Base-by-base conservation (phyloP, 2,888 invertebrate genomes). In the Drosophila pseudotalamancana region DNA sequence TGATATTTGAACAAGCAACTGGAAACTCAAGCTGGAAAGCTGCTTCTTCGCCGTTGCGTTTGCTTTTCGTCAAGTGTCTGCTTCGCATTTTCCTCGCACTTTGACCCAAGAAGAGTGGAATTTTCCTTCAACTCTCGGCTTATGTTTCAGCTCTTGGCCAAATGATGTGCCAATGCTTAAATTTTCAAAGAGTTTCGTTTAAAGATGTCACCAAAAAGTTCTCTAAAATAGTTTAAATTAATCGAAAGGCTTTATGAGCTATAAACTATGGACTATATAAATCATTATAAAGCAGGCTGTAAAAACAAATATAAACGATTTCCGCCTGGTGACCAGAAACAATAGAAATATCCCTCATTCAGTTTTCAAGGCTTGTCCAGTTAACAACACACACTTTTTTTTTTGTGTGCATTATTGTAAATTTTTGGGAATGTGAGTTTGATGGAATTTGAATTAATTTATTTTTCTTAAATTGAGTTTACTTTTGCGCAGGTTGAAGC, bases 1-100 rank as follows among this genome's bases (percentile, higher is more conserved):
- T 72, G 75, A 66, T 78, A 77, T 83, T 63, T 66, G 69, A 72
- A 31, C 50, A 29, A 16, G 21, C 59, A 57, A 59, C 57, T 43
- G 43, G 59, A 35, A 78, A 62, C 66, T 57, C n/a, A n/a, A n/a
- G n/a, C n/a, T n/a, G n/a, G 59, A 23, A 59, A 60, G 53, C 69
- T 18, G 70, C 49, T 42, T n/a, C 57, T 69, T 57, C 49, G 60
- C 12, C 34, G 31, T 51, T 66, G 34, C 61, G 57, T 54, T 65
- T 59, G 45, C 49, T 59, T 60, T 62, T 51, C n/a, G n/a, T n/a
- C 72, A 75, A 80, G 67, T 76, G 57, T 35, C 49, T 5, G 21
- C 35, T 48, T 14, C 27, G 18, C 35, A 65, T 35, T 66, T 42
- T 12, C 19, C 25, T 35, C 65, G 8, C 25, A 51, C 29, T 63